Evolutionary conservation across 2,113 vertebrate species (phyloP).

Genomic region (Chroicocephalus ridibundus): DNA sequence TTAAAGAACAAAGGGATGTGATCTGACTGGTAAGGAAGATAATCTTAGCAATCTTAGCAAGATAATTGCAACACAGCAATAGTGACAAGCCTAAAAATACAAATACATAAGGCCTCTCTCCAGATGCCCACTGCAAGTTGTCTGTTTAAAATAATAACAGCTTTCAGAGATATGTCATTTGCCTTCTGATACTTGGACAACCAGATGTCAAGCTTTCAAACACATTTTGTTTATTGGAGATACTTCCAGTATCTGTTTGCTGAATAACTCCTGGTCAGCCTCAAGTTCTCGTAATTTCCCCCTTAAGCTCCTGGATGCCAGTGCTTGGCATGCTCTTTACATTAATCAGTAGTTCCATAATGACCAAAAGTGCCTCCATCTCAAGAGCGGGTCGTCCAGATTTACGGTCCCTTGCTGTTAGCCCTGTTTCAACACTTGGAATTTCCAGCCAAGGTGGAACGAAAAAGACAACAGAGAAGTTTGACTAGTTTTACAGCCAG

Average conservation of each 20-base stretch:
- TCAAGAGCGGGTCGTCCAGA: background rate
- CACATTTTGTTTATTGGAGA: background rate
- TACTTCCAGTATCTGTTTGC: background rate
- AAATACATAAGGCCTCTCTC: background rate
- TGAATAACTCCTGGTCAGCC: background rate
- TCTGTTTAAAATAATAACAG: background rate
- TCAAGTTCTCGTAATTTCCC: background rate
- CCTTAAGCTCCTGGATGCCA: background rate
- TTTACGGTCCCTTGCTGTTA: background rate
- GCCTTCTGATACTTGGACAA: background rate
- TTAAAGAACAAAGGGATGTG: background rate
- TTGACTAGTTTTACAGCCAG: background rate
- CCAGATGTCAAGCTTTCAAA: background rate
- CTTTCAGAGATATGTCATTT: background rate
- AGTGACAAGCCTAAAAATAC: background rate
- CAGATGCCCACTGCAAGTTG: background rate
- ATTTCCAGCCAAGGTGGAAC: background rate
- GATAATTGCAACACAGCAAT: background rate
- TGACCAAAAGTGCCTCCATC: background rate
- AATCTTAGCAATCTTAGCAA: background rate
- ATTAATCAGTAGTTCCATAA: background rate
- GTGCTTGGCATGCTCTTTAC: background rate
- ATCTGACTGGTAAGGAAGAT: background rate
- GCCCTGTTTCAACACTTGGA: background rate
- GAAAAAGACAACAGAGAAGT: background rate